Conservation (phyloP, 2,797 vertebrate genomes). For the Pyrocephalus nanus region DNA sequence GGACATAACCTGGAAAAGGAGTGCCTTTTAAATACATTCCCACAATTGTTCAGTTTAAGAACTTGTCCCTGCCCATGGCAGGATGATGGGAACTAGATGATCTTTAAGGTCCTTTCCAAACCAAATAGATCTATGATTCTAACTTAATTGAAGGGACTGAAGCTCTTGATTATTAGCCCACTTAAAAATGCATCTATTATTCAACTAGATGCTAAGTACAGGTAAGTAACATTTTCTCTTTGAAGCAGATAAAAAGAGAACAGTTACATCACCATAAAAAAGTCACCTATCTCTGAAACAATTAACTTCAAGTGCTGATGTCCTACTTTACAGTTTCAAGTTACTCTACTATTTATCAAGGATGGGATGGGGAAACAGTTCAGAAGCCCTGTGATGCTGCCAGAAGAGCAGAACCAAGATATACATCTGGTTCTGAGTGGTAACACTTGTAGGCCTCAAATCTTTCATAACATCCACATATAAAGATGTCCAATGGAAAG, state of each 20-base stretch:
- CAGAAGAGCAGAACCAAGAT: background rate
- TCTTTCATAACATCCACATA: background rate
- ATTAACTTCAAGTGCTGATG: background rate
- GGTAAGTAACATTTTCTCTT: background rate
- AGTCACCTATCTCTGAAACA: background rate
- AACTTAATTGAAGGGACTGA: background rate
- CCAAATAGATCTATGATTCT: background rate
- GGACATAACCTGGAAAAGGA: background rate
- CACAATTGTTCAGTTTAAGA: background rate
- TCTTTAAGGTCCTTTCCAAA: background rate
- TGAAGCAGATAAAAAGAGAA: background rate
- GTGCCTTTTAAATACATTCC: background rate
- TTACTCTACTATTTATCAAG: background rate
- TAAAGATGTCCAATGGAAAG: background rate
- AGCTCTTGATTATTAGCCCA: background rate
- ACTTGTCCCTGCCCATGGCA: background rate
- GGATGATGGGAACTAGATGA: background rate
- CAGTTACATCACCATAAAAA: background rate
- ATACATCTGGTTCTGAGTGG: background rate
- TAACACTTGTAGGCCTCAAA: background rate
- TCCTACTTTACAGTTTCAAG: background rate
- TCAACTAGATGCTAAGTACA: background rate
- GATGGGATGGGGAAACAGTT: background rate
- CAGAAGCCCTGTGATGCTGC: background rate
- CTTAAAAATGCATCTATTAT: background rate